These are phyloP conservation scores for Jaculus jaculus DNA, from an alignment of 2,113 vertebrate genomes.

Conservation along the genomic window DNA sequence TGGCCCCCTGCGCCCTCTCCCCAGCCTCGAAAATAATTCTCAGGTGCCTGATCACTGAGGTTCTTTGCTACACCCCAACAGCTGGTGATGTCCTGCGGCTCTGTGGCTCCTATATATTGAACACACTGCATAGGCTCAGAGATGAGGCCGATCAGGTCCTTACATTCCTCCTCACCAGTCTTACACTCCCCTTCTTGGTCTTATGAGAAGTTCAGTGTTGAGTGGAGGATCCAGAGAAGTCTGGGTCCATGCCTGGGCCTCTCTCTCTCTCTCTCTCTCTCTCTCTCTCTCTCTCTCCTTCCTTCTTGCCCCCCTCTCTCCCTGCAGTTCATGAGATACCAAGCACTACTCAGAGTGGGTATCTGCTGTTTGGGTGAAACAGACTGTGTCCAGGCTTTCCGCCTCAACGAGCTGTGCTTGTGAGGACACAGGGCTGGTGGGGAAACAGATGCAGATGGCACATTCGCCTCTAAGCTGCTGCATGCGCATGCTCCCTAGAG, in stretches of 20 bases:
- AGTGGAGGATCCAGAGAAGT: neutral
- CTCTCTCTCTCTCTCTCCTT: too few relatives aligned
- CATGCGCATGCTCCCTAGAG: neutral
- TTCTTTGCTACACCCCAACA: neutral
- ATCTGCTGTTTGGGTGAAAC: neutral
- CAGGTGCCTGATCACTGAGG: neutral
- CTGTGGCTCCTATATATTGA: neutral
- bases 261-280: too few relatives aligned
- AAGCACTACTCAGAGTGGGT: neutral
- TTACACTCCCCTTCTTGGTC: neutral
- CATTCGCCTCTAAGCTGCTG: neutral
- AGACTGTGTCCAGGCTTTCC: neutral
- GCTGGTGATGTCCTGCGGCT: neutral
- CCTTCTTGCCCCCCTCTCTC: too few relatives aligned
- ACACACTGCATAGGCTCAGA: too few relatives aligned
- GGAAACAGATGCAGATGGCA: neutral
- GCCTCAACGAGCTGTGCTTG: fast-evolving
- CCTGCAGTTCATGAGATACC: neutral
- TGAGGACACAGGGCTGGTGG: neutral
- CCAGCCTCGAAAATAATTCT: neutral
- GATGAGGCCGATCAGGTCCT: fast-evolving
- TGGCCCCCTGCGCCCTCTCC: too few relatives aligned
- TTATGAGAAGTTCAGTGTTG: neutral
- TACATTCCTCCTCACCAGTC: neutral
- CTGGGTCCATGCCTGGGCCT: fast-evolving